These are phyloP conservation scores for Halocynthia aurantium DNA, from an alignment of 23 tunicate species.

Conservation along the genomic window DNA sequence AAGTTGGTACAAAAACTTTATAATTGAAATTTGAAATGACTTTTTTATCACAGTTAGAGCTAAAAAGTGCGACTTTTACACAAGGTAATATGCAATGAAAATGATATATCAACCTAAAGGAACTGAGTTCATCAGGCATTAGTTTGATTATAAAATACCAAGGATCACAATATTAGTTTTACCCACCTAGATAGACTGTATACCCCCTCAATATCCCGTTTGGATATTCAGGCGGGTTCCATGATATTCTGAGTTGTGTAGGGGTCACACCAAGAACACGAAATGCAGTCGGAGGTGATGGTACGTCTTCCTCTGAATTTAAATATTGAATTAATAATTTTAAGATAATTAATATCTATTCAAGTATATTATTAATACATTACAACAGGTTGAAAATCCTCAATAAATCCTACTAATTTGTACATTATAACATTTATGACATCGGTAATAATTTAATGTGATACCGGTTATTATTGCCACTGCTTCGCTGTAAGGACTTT, in stretches of 20 bases:
- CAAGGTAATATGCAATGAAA: not conserved
- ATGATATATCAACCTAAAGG: not conserved
- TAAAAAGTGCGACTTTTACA: not conserved
- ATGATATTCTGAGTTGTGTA: constrained; percentile 53
- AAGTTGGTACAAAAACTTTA: not conserved
- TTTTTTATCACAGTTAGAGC: not conserved
- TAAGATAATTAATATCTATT: not conserved
- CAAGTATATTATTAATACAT: not conserved
- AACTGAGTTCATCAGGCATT: too few species aligned
- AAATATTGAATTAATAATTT: constrained; percentile 5
- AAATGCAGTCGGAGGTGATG: constrained; percentile 58
- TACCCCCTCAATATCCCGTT: constrained; percentile 71
- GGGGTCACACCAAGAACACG: constrained; percentile 67
- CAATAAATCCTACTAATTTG: not conserved
- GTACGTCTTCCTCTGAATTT: constrained; percentile 60
- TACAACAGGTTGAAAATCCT: not conserved
- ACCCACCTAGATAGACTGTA: constrained; percentile 50
- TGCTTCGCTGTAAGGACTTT: constrained; percentile 70
- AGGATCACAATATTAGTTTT: not conserved
- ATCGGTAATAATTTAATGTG: not conserved
- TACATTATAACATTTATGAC: not conserved
- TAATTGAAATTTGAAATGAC: not conserved
- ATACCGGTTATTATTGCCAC: constrained; percentile 55
- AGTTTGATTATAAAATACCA: too few species aligned
- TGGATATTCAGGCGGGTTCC: constrained; percentile 62